phyloP scores from a whole-genome alignment of 1,140 invertebrate species.

The Caenorhabditis brenneri region DNA sequence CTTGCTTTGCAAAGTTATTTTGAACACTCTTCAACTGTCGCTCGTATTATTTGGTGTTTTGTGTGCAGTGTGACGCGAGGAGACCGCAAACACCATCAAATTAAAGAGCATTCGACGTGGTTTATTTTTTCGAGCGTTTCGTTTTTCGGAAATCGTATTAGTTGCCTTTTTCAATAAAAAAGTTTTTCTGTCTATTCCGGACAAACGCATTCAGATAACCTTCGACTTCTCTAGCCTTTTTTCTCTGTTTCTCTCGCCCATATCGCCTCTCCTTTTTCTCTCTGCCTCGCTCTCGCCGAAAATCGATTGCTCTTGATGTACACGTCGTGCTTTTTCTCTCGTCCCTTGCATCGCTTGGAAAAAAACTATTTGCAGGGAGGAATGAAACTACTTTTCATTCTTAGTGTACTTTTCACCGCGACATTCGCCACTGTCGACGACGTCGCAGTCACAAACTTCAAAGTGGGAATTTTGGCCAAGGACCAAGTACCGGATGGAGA shows the following conservation, averaged over 20 bases:
- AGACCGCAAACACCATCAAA: background rate
- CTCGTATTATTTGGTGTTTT: background rate
- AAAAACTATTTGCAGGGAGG: background rate
- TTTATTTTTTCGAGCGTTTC: background rate
- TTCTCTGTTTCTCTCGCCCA: background rate
- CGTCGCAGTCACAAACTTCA: constrained; percentile 29
- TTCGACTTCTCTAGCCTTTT: background rate
- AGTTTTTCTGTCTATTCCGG: too few relatives aligned
- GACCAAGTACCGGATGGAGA: constrained; percentile 13
- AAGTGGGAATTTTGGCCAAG: constrained; percentile 47
- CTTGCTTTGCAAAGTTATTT: background rate
- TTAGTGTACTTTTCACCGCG: background rate
- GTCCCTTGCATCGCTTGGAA: background rate
- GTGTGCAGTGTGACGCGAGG: background rate
- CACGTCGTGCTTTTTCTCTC: too few relatives aligned
- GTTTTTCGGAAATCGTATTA: background rate
- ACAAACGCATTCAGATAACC: too few relatives aligned
- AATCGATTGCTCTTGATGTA: too few relatives aligned
- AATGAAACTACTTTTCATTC: constrained; percentile 19
- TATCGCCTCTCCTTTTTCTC: background rate
- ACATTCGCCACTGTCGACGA: background rate
- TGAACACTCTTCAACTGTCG: background rate
- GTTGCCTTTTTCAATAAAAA: background rate
- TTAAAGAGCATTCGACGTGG: constrained; percentile 12
- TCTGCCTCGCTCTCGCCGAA: background rate